phyloP scores from a whole-genome alignment of 92 coral and sea anemone genomes.

The Bergia puertoricense region DNA sequence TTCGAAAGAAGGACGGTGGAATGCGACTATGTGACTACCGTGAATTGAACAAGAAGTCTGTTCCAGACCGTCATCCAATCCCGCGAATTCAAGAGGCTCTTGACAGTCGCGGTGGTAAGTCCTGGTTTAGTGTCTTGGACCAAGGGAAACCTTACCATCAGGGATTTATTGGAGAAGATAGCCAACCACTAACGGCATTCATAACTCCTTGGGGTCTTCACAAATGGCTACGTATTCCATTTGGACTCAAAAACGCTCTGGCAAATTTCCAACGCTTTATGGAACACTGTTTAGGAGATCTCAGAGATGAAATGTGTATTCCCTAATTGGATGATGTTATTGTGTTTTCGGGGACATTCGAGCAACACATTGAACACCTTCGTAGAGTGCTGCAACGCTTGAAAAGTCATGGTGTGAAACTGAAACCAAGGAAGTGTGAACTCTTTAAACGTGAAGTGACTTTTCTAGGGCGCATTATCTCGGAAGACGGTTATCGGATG shows the following conservation, averaged over 20 bases:
- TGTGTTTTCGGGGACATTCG: conserved; percentile 43
- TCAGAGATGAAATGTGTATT: conserved; percentile 48
- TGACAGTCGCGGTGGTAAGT: conserved; percentile 46
- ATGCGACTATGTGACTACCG: too few species aligned
- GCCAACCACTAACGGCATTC: conserved; percentile 39
- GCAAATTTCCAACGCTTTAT: conserved; percentile 52
- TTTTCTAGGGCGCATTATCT: conserved; percentile 41
- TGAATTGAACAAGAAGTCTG: too few species aligned
- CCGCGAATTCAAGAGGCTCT: background rate
- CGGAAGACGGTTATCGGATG: conserved; percentile 38
- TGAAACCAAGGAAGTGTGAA: conserved; percentile 46
- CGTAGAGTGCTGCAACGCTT: background rate
- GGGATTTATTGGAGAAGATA: too few species aligned
- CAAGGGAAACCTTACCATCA: conserved; percentile 41
- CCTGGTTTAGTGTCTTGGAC: conserved; percentile 47
- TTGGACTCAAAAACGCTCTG: conserved; percentile 50
- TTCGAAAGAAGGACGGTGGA: too few species aligned
- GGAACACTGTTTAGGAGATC: conserved; percentile 43
- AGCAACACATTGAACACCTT: conserved; percentile 53
- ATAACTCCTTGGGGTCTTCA: conserved; percentile 52
- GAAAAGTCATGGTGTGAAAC: conserved; percentile 48
- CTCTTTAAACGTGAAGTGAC: conserved; percentile 54
- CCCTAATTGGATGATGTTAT: conserved; percentile 56
- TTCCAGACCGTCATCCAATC: too few species aligned
- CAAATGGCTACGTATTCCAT: conserved; percentile 51